These are phyloP conservation scores for Melanostigma gelatinosum DNA, from an alignment of 2,113 vertebrate genomes.

Conservation along the genomic window DNA sequence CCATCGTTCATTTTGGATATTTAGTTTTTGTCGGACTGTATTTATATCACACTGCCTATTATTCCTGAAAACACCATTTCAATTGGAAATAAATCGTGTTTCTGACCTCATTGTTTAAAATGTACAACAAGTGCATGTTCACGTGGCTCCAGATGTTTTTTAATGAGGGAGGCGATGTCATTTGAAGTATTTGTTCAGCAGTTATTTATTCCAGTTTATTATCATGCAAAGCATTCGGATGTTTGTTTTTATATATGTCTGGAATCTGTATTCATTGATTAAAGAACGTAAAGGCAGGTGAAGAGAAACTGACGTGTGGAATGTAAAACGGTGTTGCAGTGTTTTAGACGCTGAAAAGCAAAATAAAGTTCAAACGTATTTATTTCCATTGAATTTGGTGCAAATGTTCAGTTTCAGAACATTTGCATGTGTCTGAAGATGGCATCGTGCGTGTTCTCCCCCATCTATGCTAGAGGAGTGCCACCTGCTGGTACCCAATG, in stretches of 20 bases:
- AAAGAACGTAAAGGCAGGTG: not conserved
- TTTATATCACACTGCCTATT: not conserved
- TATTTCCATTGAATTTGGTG: not conserved
- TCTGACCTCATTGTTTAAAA: not conserved
- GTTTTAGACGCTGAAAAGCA: not conserved
- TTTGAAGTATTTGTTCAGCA: not conserved
- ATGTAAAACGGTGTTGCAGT: no score
- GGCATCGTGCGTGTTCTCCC: not conserved
- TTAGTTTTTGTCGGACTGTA: not conserved
- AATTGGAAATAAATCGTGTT: not conserved
- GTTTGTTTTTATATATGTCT: not conserved
- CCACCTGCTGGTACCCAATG: slow-evolving; percentile 54
- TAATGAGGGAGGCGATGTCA: not conserved
- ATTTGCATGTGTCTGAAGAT: not conserved
- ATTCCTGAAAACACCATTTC: not conserved
- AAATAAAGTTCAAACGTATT: not conserved
- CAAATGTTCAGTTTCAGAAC: not conserved
- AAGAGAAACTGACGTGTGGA: not conserved
- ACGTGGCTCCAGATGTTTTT: not conserved
- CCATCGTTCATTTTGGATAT: not conserved
- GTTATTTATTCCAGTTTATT: not conserved
- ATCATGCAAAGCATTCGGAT: not conserved
- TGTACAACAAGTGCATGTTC: not conserved
- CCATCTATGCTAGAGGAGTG: slow-evolving; percentile 49
- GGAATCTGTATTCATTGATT: not conserved